A percentile compares a stretch with the other conserved stretches of the same genome.
These are phyloP conservation scores for Amblyornis subalaris DNA, from an alignment of 2,113 vertebrate genomes.

Conservation along the genomic window DNA sequence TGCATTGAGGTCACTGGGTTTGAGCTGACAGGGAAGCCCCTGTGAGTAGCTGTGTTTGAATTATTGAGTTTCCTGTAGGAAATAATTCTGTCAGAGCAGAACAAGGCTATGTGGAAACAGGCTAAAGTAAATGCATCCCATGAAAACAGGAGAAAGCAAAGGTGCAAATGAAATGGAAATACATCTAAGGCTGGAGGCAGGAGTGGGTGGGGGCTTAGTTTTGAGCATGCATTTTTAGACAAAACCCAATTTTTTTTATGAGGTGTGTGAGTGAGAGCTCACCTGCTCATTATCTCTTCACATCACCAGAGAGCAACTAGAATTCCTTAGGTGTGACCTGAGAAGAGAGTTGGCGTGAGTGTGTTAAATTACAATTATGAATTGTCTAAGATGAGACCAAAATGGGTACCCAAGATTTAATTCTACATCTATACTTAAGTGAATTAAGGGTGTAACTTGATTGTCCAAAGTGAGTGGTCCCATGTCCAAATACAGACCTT, in stretches of 20 bases:
- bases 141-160: neutral
- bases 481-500: neutral
- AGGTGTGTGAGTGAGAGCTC: neutral
- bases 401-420: neutral
- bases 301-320: neutral
- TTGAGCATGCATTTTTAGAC: neutral
- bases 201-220: accelerated
- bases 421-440: neutral
- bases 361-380: neutral
- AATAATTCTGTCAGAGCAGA: neutral
- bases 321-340: neutral
- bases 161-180: neutral
- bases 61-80: neutral
- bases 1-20: neutral
- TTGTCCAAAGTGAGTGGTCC: neutral
- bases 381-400: neutral
- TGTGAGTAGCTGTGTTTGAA: neutral
- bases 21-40: neutral
- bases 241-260: accelerated
- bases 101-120: neutral
- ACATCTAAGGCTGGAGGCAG: neutral
- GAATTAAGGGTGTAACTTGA: neutral
- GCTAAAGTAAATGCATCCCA: neutral
- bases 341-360: neutral
- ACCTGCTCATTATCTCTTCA: neutral